Evolutionary conservation across 1,140 invertebrate genomes (phyloP).

Genomic region (Polyergus mexicanus): DNA sequence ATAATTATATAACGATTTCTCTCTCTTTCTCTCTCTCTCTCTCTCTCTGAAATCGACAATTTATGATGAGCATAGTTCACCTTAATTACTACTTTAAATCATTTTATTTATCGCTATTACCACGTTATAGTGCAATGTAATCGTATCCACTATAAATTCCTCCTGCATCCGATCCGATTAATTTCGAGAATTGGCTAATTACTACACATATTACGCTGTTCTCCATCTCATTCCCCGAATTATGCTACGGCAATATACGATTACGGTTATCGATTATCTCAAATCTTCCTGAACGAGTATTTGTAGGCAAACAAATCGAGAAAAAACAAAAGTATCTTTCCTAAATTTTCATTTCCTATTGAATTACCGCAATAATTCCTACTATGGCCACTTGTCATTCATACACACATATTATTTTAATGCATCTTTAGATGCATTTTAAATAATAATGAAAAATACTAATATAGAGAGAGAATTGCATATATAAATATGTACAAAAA

Average conservation of each 20-base stretch:
- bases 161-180: slow-evolving; percentile 67
- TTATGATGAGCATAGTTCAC: slow-evolving; percentile 4
- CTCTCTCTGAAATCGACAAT: slow-evolving; percentile 25
- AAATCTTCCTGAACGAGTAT: slow-evolving; percentile 40
- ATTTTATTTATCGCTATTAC: slow-evolving; percentile 63
- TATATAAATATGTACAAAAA: background rate
- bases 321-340: slow-evolving; percentile 14
- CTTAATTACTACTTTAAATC: slow-evolving; percentile 50
- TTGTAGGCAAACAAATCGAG: slow-evolving; percentile 44
- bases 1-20: slow-evolving; percentile 62
- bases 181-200: slow-evolving; percentile 72
- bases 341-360: background rate
- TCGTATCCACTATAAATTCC: slow-evolving; percentile 66
- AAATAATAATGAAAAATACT: background rate
- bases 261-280: slow-evolving; percentile 61
- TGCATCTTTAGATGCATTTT: background rate
- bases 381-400: background rate
- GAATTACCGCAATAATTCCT: background rate
- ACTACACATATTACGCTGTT: slow-evolving; percentile 67
- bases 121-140: slow-evolving; percentile 50
- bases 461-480: background rate
- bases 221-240: slow-evolving; percentile 49
- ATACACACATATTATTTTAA: too few species aligned
- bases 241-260: slow-evolving; percentile 33
- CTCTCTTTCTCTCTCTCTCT: too few species aligned